These are phyloP conservation scores for Colinus virginianus DNA, from an alignment of 2,113 vertebrate genomes.

Conservation along the genomic window DNA sequence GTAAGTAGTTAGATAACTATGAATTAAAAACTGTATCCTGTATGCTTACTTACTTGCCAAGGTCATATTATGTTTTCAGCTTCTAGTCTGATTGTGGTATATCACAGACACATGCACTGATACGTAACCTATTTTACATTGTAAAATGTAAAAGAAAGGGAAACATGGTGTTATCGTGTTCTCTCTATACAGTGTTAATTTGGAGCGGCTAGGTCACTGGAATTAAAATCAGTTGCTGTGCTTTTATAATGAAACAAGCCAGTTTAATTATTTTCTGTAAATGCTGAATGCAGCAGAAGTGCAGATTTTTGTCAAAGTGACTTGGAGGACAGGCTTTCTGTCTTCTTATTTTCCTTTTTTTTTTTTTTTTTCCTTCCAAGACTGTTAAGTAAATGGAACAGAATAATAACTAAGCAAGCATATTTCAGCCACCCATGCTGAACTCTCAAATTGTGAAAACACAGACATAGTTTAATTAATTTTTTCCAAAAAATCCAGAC, in stretches of 20 bases:
- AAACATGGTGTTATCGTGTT: neutral
- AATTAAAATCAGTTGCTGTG: neutral
- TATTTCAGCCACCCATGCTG: neutral
- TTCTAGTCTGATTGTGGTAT: neutral
- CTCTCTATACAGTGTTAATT: neutral
- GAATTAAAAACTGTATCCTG: neutral
- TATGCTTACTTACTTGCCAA: neutral
- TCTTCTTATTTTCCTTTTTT: rapidly evolving
- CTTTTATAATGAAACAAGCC: neutral
- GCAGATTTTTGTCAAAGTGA: neutral
- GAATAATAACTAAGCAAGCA: neutral
- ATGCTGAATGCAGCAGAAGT: neutral
- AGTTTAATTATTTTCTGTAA: neutral
- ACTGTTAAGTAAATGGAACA: neutral
- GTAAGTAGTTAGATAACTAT: neutral
- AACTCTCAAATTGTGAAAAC: neutral
- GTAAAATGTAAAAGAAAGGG: neutral
- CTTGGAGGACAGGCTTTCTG: neutral
- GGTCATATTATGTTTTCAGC: neutral
- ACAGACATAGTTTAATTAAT: neutral
- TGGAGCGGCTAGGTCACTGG: neutral
- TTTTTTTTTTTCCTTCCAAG: neutral
- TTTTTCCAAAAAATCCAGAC: constrained; percentile 11
- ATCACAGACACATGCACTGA: neutral
- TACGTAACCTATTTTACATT: neutral